phyloP scores from a whole-genome alignment of 2,797 vertebrate species.

The Sparidentex hasta region DNA sequence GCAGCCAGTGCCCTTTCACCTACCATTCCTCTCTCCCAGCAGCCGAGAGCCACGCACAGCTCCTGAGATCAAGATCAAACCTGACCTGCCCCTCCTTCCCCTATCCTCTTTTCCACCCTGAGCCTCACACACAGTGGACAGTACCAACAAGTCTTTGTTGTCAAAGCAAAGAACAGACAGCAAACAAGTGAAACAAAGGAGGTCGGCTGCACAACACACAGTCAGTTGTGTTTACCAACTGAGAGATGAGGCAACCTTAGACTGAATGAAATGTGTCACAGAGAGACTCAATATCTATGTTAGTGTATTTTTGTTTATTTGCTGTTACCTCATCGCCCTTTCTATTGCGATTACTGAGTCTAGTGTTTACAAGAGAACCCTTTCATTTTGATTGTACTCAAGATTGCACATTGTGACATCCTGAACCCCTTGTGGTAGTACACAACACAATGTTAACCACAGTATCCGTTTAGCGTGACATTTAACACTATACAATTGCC shows the following conservation, averaged over 20 bases:
- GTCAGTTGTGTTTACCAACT: conserved; percentile 12
- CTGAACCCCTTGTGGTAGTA: conserved; percentile 2
- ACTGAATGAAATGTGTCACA: background rate
- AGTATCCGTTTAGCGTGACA: conserved; percentile 14
- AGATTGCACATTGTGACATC: background rate
- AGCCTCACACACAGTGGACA: conserved; percentile 64
- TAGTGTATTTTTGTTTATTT: background rate
- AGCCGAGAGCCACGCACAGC: conserved; percentile 27
- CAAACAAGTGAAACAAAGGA: conserved; percentile 36
- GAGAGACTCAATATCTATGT: background rate
- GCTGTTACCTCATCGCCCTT: background rate
- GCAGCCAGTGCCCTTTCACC: conserved; percentile 64
- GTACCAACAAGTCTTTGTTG: conserved; percentile 74
- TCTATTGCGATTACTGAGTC: background rate
- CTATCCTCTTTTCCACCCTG: conserved; percentile 40
- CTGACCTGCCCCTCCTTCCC: conserved; percentile 45
- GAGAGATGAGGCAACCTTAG: background rate
- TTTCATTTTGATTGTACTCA: background rate
- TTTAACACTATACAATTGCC: background rate
- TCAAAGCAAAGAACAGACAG: conserved; percentile 69
- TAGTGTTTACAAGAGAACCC: conserved; percentile 1
- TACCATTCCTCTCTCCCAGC: conserved; percentile 45
- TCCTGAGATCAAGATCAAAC: conserved; percentile 50
- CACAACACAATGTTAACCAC: conserved; percentile 3
- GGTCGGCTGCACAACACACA: conserved; percentile 13